phyloP scores from a whole-genome alignment of 2,113 vertebrate species.

The Chascanopsetta lugubris region DNA sequence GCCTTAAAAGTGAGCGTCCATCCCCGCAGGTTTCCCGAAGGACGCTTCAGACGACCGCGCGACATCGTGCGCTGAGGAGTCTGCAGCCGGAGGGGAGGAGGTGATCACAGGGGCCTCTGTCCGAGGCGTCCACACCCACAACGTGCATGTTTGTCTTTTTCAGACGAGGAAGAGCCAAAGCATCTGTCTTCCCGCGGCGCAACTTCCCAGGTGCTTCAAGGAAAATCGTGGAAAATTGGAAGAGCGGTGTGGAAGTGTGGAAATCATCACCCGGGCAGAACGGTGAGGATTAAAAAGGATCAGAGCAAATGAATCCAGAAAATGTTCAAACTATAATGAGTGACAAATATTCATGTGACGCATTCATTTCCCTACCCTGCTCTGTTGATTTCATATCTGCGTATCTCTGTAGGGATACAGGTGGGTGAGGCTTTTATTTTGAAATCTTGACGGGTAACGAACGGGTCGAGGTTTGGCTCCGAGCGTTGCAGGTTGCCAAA shows the following conservation, averaged over 20 bases:
- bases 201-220: constrained; percentile 4
- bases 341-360: constrained; percentile 11
- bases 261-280: constrained; percentile 1
- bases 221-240: constrained; percentile 15
- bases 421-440: no score
- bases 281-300: constrained; percentile 1
- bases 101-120: constrained; percentile 10
- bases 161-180: neutral
- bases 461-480: no score
- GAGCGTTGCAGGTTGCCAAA: no score
- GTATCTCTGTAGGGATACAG: no score
- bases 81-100: constrained; percentile 8
- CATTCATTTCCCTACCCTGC: no score
- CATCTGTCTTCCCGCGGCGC: neutral
- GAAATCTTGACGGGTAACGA: no score
- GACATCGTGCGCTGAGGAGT: constrained; percentile 21
- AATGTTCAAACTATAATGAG: neutral
- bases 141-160: constrained; percentile 21
- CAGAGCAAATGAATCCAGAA: constrained; percentile 2
- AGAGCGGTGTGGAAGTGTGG: neutral
- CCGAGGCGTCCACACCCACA: neutral
- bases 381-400: no score
- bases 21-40: constrained; percentile 39
- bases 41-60: constrained; percentile 28
- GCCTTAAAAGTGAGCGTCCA: constrained; percentile 59